These are phyloP conservation scores for Peromyscus polionotus DNA, from an alignment of 2,113 vertebrate species.

Conservation along the genomic window DNA sequence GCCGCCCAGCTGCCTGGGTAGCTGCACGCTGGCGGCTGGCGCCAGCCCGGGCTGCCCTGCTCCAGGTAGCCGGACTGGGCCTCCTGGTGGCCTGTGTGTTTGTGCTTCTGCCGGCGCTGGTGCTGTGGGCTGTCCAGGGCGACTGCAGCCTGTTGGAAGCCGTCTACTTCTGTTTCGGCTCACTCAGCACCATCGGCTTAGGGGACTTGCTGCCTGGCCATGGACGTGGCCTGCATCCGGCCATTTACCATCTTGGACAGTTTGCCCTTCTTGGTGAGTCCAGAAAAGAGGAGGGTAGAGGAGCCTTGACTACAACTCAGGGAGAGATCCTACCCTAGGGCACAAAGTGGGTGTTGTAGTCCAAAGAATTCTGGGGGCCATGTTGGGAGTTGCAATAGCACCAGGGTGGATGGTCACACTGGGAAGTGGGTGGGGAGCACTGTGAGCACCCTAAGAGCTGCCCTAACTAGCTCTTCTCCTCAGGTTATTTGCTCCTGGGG, in stretches of 20 bases:
- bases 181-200: slow-evolving; percentile 90
- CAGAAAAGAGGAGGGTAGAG: neutral
- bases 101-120: slow-evolving; percentile 85
- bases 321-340: neutral
- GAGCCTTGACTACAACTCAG: neutral
- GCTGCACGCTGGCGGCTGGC: slow-evolving; percentile 83
- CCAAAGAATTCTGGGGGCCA: neutral
- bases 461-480: neutral
- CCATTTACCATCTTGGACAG: slow-evolving; percentile 80
- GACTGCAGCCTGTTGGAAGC: slow-evolving; percentile 87
- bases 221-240: slow-evolving; percentile 37
- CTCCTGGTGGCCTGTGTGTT: slow-evolving; percentile 79
- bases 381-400: neutral
- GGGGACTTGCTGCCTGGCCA: slow-evolving; percentile 84
- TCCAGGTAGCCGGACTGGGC: slow-evolving; percentile 76
- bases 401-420: no score
- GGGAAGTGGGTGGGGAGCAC: neutral
- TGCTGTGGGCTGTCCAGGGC: slow-evolving; percentile 81
- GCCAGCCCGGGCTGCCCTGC: slow-evolving; percentile 60
- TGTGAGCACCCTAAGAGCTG: neutral
- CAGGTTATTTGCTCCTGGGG: slow-evolving; percentile 85
- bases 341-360: neutral
- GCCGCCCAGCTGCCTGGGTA: slow-evolving; percentile 72
- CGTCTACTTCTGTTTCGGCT: slow-evolving; percentile 90
- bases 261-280: slow-evolving; percentile 89